A percentile compares a stretch with the other conserved stretches of the same genome.
These are phyloP conservation scores for Sphaerophoria rueppellii DNA, from an alignment of 2,888 invertebrate genomes.

Conservation along the genomic window DNA sequence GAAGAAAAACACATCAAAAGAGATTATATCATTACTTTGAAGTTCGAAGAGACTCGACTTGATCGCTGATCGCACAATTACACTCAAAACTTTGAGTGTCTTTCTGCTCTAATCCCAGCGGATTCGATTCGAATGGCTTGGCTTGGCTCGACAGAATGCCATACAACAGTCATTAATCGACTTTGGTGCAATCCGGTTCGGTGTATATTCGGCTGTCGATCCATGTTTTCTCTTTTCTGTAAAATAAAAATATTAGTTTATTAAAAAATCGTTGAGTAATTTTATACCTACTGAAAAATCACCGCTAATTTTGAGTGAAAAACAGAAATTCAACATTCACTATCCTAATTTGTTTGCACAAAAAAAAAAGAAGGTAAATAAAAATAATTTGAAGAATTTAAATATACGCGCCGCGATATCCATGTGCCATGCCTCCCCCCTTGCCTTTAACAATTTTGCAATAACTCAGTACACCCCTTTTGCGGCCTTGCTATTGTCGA, in stretches of 20 bases:
- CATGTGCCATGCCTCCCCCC: slow-evolving; percentile 12
- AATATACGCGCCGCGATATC: slow-evolving; percentile 1
- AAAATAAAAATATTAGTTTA: slow-evolving; percentile 8
- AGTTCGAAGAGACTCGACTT: neutral
- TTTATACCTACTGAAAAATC: neutral
- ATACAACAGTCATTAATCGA: slow-evolving; percentile 53
- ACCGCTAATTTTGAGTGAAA: slow-evolving; percentile 40
- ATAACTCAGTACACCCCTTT: slow-evolving; percentile 17
- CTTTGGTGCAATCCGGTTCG: slow-evolving; percentile 63
- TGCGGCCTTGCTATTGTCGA: slow-evolving; percentile 18
- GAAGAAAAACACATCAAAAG: neutral
- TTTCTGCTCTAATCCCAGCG: neutral
- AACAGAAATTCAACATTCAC: neutral
- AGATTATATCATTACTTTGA: neutral
- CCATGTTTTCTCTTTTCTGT: neutral
- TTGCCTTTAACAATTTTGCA: neutral
- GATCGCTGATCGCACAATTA: neutral
- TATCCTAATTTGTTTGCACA: neutral
- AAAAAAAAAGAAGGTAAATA: neutral
- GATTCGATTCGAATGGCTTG: neutral
- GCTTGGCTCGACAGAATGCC: neutral
- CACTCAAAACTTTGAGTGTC: slow-evolving; percentile 1
- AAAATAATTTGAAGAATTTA: neutral
- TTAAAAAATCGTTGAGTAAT: slow-evolving; percentile 2
- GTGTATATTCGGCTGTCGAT: neutral